A percentile compares a stretch with the other conserved stretches of the same genome.
These are phyloP conservation scores for Choristoneura rosaceana DNA, from an alignment of 2,888 invertebrate genomes.

Conservation along the genomic window DNA sequence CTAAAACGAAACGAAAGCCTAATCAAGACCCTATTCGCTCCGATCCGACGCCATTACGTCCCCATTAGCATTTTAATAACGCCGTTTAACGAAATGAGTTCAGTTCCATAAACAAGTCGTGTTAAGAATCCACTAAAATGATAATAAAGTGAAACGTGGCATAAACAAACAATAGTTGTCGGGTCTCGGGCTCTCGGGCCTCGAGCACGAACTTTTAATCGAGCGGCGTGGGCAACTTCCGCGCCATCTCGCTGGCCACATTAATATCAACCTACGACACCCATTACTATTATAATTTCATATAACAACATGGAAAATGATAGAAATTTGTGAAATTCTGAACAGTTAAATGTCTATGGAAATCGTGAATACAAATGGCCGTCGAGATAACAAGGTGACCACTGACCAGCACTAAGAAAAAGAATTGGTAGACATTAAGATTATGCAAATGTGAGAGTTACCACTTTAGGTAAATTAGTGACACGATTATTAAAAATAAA, in stretches of 20 bases:
- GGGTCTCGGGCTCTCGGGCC: constrained; percentile 9
- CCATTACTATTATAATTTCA: constrained; percentile 53
- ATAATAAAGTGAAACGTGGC: constrained; percentile 42
- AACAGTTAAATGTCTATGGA: constrained; percentile 37
- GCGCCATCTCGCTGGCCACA: constrained; percentile 57
- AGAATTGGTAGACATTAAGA: constrained; percentile 27
- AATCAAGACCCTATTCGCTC: constrained; percentile 32
- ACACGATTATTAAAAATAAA: constrained; percentile 20
- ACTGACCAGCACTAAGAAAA: constrained; percentile 15
- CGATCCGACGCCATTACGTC: constrained; percentile 25
- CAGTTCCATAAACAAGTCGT: constrained; percentile 41
- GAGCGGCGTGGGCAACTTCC: constrained; percentile 68
- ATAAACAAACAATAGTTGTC: constrained; percentile 37
- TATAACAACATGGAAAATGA: constrained; percentile 35
- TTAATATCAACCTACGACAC: constrained; percentile 64
- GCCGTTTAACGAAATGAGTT: constrained; percentile 41
- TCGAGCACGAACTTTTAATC: constrained; percentile 57
- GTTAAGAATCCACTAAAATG: constrained; percentile 40
- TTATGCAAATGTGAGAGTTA: constrained; percentile 31
- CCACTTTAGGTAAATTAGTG: constrained; percentile 32
- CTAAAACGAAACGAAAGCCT: constrained; percentile 17
- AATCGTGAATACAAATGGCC: constrained; percentile 36
- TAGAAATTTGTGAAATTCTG: constrained; percentile 40
- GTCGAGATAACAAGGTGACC: constrained; percentile 29
- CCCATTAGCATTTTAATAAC: constrained; percentile 42